phyloP scores from a whole-genome alignment of 2,113 vertebrate species.

The Peromyscus leucopus region DNA sequence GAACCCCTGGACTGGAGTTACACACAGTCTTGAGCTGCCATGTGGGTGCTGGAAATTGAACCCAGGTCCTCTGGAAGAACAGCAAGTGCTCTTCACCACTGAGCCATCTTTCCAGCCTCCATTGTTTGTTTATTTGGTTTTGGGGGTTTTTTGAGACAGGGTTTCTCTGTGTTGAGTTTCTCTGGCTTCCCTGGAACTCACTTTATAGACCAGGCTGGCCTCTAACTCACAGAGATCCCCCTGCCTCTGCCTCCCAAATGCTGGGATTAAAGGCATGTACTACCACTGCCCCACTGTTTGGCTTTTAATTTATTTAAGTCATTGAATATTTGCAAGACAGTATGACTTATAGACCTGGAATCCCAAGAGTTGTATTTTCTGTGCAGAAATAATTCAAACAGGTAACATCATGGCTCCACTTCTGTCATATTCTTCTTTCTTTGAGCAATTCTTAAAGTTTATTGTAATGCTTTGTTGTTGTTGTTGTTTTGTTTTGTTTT shows the following conservation, averaged over 20 bases:
- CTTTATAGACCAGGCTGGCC: neutral
- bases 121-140: neutral
- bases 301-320: neutral
- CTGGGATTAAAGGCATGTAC: neutral
- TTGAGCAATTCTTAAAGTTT: neutral
- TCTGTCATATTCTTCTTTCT: neutral
- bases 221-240: neutral
- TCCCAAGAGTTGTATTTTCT: constrained; percentile 7
- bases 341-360: neutral
- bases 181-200: neutral
- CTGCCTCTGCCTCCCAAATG: neutral
- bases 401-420: neutral
- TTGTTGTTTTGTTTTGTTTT: no score
- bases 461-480: neutral
- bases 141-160: neutral
- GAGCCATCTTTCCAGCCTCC: neutral
- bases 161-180: neutral
- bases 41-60: neutral
- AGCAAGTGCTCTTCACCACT: neutral
- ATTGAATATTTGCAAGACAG: neutral
- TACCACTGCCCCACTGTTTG: neutral
- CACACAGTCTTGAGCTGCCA: neutral
- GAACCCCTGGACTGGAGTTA: neutral
- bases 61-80: neutral
- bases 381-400: neutral